Evolutionary conservation across 2,797 vertebrate genomes (phyloP), one percentile per base, ranked within the genome.

Genomic region (Schizopygopsis pylzovi): DNA sequence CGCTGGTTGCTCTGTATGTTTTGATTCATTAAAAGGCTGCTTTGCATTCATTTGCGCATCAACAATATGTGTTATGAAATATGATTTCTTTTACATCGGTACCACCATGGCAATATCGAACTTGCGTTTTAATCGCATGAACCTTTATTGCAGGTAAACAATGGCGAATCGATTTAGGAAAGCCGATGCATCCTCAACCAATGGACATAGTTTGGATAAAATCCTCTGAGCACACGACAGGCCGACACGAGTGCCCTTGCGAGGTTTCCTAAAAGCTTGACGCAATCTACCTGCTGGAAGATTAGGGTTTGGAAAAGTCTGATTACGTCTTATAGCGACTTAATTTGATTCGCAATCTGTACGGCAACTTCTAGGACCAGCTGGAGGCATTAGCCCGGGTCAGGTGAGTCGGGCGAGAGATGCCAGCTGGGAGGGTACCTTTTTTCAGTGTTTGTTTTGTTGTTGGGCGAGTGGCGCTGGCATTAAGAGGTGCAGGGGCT

Each of bases 401-500:
- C 79, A 85, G 63, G 43, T 67, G 67, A 72, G 78, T 25, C 6
- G n/a, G n/a, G 43, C 22, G 15, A 59, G 52, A 28, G 49, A 77
- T 37, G 33, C 75, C 80, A 75, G 43, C 18, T 72, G 52, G 82
- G 43, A 41, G 22, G 41, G 68, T 76, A 81, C 20, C 67, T 67
- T 56, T 89, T 89, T 63, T 81, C 4, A 1, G 87, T 86, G 39
- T 71, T 89, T 88, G 83, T 88, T 89, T 83, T 80, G 85, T 72
- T 79, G 82, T 87, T 86, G 87, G 76, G 81, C 79, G 89, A n/a
- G 89, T 83, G 92, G 70, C n/a, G 41, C 91, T 89, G 82, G 86
- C 88, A 87, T 92, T 95, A 92, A 93, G 92, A 93, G 93, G 93
- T 92, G 92, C 85, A 89, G 90, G 89, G 90, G 90, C 91, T 96